Conservation (phyloP, 2,797 vertebrate genomes). For the Denticeps clupeoides region DNA sequence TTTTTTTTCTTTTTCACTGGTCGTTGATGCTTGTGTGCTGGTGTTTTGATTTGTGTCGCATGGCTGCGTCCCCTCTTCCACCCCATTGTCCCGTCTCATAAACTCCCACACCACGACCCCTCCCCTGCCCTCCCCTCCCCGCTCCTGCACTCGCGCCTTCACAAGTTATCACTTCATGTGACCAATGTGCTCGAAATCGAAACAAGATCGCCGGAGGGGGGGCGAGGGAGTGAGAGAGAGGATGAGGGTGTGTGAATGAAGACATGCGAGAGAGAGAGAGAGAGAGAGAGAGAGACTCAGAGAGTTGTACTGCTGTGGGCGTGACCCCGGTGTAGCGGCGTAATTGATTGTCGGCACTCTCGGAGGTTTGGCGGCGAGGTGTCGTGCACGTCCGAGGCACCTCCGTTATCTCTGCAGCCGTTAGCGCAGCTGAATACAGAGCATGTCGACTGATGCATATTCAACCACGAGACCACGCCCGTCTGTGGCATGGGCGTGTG, state of each 20-base stretch:
- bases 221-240: not conserved
- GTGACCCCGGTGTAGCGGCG: not conserved
- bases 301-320: not conserved
- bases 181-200: not conserved
- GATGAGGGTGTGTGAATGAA: not conserved
- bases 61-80: too few species aligned
- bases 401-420: too few species aligned
- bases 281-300: not conserved
- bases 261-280: not conserved
- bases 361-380: too few species aligned
- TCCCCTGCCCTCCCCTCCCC: slow-evolving; percentile 10
- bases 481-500: not conserved
- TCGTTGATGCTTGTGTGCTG: slow-evolving; percentile 59
- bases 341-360: not conserved
- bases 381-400: too few species aligned
- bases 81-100: too few species aligned
- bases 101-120: slow-evolving; percentile 6
- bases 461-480: not conserved
- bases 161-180: not conserved
- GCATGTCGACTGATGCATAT: not conserved
- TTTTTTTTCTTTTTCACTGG: slow-evolving; percentile 62
- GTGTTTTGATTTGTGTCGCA: slow-evolving; percentile 11
- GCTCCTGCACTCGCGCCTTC: slow-evolving; percentile 34
- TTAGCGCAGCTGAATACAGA: too few species aligned
- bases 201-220: not conserved